phyloP scores from a whole-genome alignment of 30 jellyfish, hydroid and myxozoan genomes.

The Cassiopea andromeda region DNA sequence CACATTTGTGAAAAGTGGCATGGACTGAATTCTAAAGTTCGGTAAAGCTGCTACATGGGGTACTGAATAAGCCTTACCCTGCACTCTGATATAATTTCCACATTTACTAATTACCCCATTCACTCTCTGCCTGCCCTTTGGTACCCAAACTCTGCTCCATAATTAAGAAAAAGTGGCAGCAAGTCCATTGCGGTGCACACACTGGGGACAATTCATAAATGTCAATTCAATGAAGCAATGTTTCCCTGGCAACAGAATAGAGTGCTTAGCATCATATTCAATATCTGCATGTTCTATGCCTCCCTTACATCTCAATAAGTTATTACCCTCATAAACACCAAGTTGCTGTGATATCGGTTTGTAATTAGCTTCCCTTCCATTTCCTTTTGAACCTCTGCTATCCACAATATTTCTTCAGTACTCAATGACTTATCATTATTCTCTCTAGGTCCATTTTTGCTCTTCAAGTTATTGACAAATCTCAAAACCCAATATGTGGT shows the following conservation, averaged over 20 bases:
- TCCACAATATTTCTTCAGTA: background rate
- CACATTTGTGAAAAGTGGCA: slow-evolving; percentile 19
- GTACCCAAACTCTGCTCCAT: slow-evolving; percentile 1
- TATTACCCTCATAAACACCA: background rate
- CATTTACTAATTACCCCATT: slow-evolving; percentile 1
- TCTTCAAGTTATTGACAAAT: background rate
- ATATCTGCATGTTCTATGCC: background rate
- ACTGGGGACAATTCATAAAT: slow-evolving; percentile 4
- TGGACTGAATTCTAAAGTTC: background rate
- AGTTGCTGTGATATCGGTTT: background rate
- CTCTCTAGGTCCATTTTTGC: background rate
- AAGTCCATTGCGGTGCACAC: slow-evolving; percentile 26
- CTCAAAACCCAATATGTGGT: background rate
- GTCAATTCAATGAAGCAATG: background rate
- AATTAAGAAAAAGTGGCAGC: slow-evolving; percentile 4
- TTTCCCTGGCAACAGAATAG: background rate
- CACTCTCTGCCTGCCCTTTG: slow-evolving; percentile 32
- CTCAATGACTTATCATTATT: background rate
- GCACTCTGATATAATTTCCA: background rate
- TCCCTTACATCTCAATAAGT: background rate
- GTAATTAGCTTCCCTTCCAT: background rate
- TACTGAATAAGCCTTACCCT: slow-evolving; percentile 9
- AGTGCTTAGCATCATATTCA: background rate
- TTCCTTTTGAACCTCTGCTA: slow-evolving; percentile 3
- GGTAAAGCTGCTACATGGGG: slow-evolving; percentile 8